These are phyloP conservation scores for Silurus glanis DNA, from an alignment of 2,113 vertebrate species.

Conservation along the genomic window DNA sequence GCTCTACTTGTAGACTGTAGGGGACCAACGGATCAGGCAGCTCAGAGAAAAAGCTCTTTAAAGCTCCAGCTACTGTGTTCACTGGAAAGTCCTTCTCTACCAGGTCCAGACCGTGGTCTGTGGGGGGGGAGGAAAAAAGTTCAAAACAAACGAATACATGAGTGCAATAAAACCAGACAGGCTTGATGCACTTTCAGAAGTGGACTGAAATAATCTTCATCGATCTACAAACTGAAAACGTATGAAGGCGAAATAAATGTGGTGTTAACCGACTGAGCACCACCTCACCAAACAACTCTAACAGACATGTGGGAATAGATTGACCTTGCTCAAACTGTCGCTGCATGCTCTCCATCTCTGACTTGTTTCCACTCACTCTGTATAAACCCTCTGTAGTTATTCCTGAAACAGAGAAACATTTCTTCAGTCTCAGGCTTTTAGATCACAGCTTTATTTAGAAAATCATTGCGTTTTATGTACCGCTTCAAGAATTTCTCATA, in stretches of 20 bases:
- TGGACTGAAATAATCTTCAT: neutral
- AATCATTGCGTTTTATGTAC: too few species aligned
- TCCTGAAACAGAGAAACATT: slow-evolving; percentile 67
- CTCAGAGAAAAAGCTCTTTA: slow-evolving; percentile 97
- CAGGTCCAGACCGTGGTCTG: slow-evolving; percentile 89
- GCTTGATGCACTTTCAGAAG: neutral
- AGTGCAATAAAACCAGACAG: neutral
- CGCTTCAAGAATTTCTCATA: too few species aligned
- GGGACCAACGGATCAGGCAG: slow-evolving; percentile 91
- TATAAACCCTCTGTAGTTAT: slow-evolving; percentile 93
- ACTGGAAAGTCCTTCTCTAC: slow-evolving; percentile 95
- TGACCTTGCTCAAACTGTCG: slow-evolving; percentile 97
- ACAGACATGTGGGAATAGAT: slow-evolving; percentile 17
- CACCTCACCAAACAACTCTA: neutral
- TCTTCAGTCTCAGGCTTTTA: too few species aligned
- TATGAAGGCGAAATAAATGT: neutral
- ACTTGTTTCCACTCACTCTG: slow-evolving; percentile 94
- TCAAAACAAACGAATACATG: neutral
- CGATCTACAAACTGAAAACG: neutral
- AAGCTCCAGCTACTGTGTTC: slow-evolving; percentile 90
- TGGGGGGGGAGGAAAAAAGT: slow-evolving; percentile 2
- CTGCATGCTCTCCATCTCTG: slow-evolving; percentile 95
- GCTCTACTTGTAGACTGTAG: slow-evolving; percentile 85
- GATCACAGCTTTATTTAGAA: too few species aligned
- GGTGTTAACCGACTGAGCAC: neutral